Percentiles rank a stretch among this genome's conserved stretches.
Evolutionary conservation across 2,113 vertebrate genomes (phyloP).

Genomic region (Merops nubicus): DNA sequence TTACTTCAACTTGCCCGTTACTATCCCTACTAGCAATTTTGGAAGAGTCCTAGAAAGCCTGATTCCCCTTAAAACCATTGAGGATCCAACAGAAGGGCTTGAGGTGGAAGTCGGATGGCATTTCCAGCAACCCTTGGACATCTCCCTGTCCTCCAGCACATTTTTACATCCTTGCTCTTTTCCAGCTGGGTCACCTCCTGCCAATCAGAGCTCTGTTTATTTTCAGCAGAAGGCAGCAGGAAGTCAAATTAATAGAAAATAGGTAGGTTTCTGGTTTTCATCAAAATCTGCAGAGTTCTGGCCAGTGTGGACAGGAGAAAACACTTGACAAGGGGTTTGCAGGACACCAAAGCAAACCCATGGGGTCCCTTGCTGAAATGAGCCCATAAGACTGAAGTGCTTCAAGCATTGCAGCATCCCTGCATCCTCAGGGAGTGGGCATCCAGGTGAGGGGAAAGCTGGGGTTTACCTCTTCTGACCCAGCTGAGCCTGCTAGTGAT

Average conservation of each 20-base stretch:
- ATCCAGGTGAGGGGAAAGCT: not conserved
- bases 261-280: conserved; percentile 14
- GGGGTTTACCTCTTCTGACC: rapidly evolving
- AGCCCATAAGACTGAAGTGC: not conserved
- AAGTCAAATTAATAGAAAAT: not conserved
- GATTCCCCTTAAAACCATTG: not conserved
- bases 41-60: not conserved
- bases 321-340: not conserved
- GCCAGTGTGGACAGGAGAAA: not conserved
- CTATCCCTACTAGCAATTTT: not conserved
- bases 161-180: not conserved
- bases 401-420: not conserved
- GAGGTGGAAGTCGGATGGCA: not conserved
- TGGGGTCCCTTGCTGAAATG: not conserved
- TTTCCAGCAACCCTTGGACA: not conserved
- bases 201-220: not conserved
- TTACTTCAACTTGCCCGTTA: not conserved
- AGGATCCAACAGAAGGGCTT: not conserved
- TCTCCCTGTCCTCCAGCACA: not conserved
- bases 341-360: not conserved
- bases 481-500: not conserved
- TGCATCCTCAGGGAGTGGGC: not conserved
- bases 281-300: not conserved
- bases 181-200: conserved; percentile 11
- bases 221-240: not conserved